These are phyloP conservation scores for Progne subis DNA, from an alignment of 2,113 vertebrate species.

Conservation along the genomic window DNA sequence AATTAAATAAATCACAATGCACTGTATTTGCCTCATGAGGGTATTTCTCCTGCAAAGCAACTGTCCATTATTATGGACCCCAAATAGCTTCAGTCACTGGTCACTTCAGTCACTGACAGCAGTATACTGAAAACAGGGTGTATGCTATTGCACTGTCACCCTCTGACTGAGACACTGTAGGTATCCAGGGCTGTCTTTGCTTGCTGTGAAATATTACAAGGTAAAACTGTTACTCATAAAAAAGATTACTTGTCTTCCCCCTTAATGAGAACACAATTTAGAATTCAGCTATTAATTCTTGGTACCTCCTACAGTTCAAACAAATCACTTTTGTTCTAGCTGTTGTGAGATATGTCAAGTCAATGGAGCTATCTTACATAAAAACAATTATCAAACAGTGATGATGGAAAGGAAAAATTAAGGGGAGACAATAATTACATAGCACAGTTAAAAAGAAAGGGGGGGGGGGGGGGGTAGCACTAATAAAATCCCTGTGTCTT, in stretches of 20 bases:
- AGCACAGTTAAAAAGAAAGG: background rate
- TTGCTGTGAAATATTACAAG: slow-evolving; percentile 64
- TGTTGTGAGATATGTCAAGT: slow-evolving; percentile 30
- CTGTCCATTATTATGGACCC: slow-evolving; percentile 62
- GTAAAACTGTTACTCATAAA: slow-evolving; percentile 68
- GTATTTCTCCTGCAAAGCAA: slow-evolving; percentile 58
- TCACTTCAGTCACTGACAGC: slow-evolving; percentile 67
- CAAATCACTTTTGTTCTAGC: slow-evolving; percentile 41
- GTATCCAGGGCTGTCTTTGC: slow-evolving; percentile 61
- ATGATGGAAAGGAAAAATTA: background rate
- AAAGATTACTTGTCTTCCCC: slow-evolving; percentile 47
- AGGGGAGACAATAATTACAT: background rate
- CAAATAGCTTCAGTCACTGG: slow-evolving; percentile 53
- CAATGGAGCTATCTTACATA: background rate
- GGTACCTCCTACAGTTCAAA: slow-evolving; percentile 19
- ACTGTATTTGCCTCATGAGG: background rate
- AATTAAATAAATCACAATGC: background rate
- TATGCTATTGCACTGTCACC: slow-evolving; percentile 38
- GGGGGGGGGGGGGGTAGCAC: too few relatives aligned
- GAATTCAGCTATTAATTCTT: slow-evolving; percentile 46
- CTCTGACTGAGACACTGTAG: slow-evolving; percentile 58
- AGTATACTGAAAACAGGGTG: slow-evolving; percentile 56
- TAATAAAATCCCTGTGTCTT: background rate
- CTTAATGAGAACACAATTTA: slow-evolving; percentile 51
- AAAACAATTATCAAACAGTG: background rate